Conservation (phyloP, 2,113 vertebrate species). For the Caranx melampygus region DNA sequence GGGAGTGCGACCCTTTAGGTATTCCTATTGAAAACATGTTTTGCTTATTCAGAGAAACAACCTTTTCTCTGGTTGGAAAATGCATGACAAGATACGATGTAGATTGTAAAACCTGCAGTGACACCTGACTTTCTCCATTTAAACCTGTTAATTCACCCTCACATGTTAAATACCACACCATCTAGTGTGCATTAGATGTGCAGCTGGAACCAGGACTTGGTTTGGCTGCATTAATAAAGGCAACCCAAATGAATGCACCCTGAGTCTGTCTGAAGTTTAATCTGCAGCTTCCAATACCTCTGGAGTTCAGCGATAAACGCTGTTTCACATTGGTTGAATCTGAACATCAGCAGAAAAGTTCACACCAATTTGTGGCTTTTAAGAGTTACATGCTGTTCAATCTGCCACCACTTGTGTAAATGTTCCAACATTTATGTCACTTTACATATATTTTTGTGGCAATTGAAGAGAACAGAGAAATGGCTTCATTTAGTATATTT, state of each 20-base stretch:
- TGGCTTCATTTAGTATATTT: background rate
- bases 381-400: background rate
- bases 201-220: background rate
- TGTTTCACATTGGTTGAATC: background rate
- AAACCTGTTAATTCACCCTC: background rate
- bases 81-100: background rate
- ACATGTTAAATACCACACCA: background rate
- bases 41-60: background rate
- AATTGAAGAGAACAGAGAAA: background rate
- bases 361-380: background rate
- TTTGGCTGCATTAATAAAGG: background rate
- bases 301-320: too few relatives aligned
- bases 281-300: background rate
- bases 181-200: background rate
- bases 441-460: too few relatives aligned
- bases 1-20: background rate
- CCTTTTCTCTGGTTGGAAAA: background rate
- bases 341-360: background rate
- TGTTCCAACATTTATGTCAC: too few relatives aligned
- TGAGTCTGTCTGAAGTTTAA: background rate
- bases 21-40: background rate
- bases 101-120: background rate
- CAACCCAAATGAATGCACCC: background rate
- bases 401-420: background rate
- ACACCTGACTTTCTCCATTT: background rate